Evolutionary conservation across 2,888 invertebrate species (phyloP), one percentile per base, ranked within the genome.

Genomic region (Archips xylosteana): DNA sequence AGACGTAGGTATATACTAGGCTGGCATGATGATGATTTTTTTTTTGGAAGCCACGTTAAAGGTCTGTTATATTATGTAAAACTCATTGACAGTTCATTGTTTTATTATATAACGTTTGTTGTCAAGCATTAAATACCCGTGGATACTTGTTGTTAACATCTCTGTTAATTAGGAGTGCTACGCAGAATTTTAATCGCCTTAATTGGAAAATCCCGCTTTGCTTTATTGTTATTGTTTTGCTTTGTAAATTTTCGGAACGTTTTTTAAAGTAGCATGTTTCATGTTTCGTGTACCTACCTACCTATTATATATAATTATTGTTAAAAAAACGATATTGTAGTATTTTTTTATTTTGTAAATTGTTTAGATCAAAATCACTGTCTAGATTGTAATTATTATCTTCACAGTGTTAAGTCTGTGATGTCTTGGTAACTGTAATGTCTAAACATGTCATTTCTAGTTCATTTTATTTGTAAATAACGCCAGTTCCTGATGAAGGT

Each of bases 131-230:
- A 57, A 32, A 32, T 42, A 42, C 36, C 39, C 39, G 47, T 6
- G 32, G 15, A 6, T 47, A 57, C 47, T 57, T 49, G 34, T 49
- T 57, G 65, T 60, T 51, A 60, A 32, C 51, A 71, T 60, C 42
- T 32, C 36, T 60, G 32, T 45, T 59, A 65, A 71, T 65, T 65
- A 65, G 60, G 49, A 65, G 49, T 51, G 49, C 60, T 65, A 49
- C 49, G 23, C 23, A 60, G 60, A 71, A 65, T 65, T 65, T 71
- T 60, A 71, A 71, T 71, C 8, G 49, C n/a, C 32, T 8, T 71
- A 71, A 71, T 65, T 71, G 71, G 32, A 65, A 67, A 34, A 59
- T 45, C 65, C 23, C 60, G 60, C 39, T 51, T 65, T 23, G 64
- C 42, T 65, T 49, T 49, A 49, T 71, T 36, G n/a, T 60, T 60